Conservation (phyloP, 1,140 invertebrate genomes). For the Radopholus similis region DNA sequence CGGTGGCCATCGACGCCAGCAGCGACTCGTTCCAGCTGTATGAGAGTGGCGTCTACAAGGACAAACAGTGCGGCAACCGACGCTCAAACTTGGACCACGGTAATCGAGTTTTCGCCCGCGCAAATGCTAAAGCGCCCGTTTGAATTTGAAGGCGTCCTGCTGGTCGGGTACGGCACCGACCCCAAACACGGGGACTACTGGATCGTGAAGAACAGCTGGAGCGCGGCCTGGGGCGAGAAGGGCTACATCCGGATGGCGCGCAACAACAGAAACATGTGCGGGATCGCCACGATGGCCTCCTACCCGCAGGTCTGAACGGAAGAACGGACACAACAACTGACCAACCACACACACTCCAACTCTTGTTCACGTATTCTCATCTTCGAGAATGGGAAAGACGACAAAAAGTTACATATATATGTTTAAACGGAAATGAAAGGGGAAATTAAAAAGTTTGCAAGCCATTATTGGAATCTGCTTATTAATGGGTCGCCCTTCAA, state of each 20-base stretch:
- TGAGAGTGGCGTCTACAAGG: conserved; percentile 69
- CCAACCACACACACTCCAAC: no score
- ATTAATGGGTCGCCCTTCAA: no score
- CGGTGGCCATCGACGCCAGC: conserved; percentile 81
- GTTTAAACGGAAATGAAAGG: no score
- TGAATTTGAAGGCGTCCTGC: conserved; percentile 68
- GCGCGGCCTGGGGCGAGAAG: conserved; percentile 63
- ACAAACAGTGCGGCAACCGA: conserved; percentile 69
- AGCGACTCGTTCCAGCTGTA: conserved; percentile 76
- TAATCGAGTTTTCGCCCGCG: background rate
- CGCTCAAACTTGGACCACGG: conserved; percentile 80
- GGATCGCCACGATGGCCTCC: conserved; percentile 63
- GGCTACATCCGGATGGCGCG: conserved; percentile 65
- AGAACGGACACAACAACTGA: no score
- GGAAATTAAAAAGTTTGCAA: no score
- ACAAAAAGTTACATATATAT: no score
- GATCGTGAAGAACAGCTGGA: conserved; percentile 77
- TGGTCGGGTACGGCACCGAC: conserved; percentile 75
- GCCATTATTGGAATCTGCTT: no score
- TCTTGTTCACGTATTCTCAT: no score
- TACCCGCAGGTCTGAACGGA: conserved; percentile 62
- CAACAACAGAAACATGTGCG: conserved; percentile 65
- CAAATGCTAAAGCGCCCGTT: background rate
- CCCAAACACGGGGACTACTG: conserved; percentile 71
- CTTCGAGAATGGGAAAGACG: no score